These are phyloP conservation scores for Procavia capensis DNA, from an alignment of 2,113 vertebrate genomes.

Conservation along the genomic window DNA sequence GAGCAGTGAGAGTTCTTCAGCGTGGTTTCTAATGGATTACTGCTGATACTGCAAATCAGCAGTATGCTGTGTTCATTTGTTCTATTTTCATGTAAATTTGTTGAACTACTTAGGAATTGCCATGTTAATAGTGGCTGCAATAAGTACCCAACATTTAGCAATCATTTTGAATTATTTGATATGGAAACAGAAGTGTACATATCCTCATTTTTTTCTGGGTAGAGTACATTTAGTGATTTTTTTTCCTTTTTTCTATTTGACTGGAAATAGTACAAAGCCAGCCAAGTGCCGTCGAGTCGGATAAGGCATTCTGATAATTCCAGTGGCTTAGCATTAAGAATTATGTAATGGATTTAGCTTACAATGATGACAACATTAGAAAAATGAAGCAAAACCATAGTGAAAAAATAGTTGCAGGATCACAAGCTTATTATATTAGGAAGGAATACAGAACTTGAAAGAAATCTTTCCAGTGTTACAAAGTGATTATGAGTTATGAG, in stretches of 20 bases:
- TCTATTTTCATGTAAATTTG: constrained; percentile 55
- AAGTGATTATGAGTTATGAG: constrained; percentile 76
- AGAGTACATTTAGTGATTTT: not conserved
- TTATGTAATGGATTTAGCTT: constrained; percentile 22
- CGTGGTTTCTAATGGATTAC: constrained; percentile 24
- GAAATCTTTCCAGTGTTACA: constrained; percentile 54
- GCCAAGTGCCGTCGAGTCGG: no score
- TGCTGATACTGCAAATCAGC: not conserved
- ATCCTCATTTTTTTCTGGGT: not conserved
- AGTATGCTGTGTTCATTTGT: not conserved
- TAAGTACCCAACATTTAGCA: not conserved
- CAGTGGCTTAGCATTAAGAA: constrained; percentile 34
- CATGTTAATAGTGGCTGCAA: not conserved
- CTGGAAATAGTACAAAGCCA: constrained; percentile 32
- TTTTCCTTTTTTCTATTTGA: constrained; percentile 23
- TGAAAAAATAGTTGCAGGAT: constrained; percentile 35
- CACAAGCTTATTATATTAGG: constrained; percentile 52
- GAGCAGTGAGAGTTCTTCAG: constrained; percentile 28
- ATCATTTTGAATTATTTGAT: constrained; percentile 30
- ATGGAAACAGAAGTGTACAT: not conserved
- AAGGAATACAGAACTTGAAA: constrained; percentile 50
- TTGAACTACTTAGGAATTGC: not conserved
- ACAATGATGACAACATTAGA: constrained; percentile 21
- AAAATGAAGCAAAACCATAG: constrained; percentile 48
- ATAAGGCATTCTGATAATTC: constrained; percentile 28